These are phyloP conservation scores for Siderastrea siderea DNA, from an alignment of 92 coral and sea anemone species.

Conservation along the genomic window DNA sequence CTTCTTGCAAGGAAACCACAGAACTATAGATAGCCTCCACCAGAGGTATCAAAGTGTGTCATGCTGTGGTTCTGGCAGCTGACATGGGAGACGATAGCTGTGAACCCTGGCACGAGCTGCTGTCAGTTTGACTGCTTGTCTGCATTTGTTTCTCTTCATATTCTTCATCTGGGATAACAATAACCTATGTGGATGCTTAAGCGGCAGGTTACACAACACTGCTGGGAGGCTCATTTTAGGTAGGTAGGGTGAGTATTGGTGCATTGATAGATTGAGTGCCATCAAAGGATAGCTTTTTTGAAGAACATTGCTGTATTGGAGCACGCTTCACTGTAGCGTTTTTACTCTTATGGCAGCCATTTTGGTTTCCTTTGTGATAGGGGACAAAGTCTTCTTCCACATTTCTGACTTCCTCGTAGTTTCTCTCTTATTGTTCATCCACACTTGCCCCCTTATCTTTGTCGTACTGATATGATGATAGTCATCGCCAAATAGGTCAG, in stretches of 20 bases:
- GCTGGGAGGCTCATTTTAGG: too few species aligned
- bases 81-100: slow-evolving; percentile 22
- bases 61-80: slow-evolving; percentile 2
- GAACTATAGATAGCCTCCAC: neutral
- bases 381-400: neutral
- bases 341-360: neutral
- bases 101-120: neutral
- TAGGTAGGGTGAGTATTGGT: neutral
- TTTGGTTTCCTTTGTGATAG: too few species aligned
- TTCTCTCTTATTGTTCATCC: slow-evolving; percentile 33
- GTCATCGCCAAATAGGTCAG: slow-evolving; percentile 53
- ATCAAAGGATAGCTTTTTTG: neutral
- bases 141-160: slow-evolving; percentile 5
- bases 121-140: neutral
- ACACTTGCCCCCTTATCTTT: slow-evolving; percentile 31
- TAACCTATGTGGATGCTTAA: neutral
- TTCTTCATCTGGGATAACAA: neutral
- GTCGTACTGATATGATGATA: slow-evolving; percentile 37
- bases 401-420: neutral
- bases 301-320: too few species aligned
- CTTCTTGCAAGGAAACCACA: neutral
- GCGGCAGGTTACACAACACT: neutral
- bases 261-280: neutral
- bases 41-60: slow-evolving; percentile 9
- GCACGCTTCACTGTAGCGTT: too few species aligned